Evolutionary conservation across 2,888 invertebrate species (phyloP).

Genomic region (Tanytarsus gracilentus): DNA sequence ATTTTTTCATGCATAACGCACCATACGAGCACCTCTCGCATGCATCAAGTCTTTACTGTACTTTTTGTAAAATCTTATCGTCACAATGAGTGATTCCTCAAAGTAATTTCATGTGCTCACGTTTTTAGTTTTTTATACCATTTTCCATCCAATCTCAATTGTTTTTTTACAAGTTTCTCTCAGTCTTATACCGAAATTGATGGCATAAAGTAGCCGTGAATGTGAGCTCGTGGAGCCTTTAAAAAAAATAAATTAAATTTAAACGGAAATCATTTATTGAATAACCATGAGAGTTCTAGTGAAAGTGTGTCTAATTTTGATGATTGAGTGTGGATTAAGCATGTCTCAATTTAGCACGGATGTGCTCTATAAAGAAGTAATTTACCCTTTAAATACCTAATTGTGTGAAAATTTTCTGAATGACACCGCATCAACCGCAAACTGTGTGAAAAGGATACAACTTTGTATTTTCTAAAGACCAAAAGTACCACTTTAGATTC

Average conservation of each 20-base stretch:
- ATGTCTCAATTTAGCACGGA: constrained; percentile 23
- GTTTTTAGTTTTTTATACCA: not conserved
- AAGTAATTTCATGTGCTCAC: constrained; percentile 1
- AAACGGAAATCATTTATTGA: not conserved
- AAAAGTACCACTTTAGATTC: not conserved
- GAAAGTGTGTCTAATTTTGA: constrained; percentile 5
- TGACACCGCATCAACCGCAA: too few species aligned
- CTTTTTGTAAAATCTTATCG: constrained; percentile 16
- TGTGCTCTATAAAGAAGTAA: constrained; percentile 21
- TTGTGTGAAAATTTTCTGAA: not conserved
- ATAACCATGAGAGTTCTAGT: not conserved
- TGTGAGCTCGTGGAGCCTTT: not conserved
- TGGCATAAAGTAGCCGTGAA: constrained; percentile 6
- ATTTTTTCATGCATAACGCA: too few species aligned
- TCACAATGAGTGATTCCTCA: constrained; percentile 14
- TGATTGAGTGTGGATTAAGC: not conserved
- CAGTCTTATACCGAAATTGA: constrained; percentile 11
- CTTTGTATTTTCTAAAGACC: too few species aligned
- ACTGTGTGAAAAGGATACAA: too few species aligned
- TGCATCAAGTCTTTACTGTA: too few species aligned
- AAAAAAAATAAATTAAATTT: not conserved
- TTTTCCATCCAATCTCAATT: not conserved
- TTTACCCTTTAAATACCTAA: not conserved
- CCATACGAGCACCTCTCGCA: too few species aligned
- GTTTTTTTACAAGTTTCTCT: not conserved